A percentile compares a stretch with the other conserved stretches of the same genome.
phyloP scores from a whole-genome alignment of 2,797 vertebrate genomes.

The Gambusia yucatana region DNA sequence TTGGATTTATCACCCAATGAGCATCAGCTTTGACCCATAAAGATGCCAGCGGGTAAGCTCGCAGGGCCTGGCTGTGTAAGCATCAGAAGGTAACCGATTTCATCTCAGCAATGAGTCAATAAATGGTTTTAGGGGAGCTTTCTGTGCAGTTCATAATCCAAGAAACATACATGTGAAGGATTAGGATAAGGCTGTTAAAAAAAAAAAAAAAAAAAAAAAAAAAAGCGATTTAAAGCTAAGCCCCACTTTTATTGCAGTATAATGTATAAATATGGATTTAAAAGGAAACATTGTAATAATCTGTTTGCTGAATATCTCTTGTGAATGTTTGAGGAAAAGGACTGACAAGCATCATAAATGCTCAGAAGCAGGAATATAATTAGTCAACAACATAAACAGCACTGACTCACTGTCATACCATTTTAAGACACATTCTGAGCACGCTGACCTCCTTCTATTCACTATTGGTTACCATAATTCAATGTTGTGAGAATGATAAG shows the following conservation, averaged over 20 bases:
- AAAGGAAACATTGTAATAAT: neutral
- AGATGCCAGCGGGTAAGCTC: conserved; percentile 65
- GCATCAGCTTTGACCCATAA: conserved; percentile 84
- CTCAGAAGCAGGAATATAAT: conserved; percentile 54
- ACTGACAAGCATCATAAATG: conserved; percentile 32
- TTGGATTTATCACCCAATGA: conserved; percentile 76
- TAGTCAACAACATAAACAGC: conserved; percentile 53
- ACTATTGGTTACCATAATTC: conserved; percentile 69
- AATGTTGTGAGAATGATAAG: conserved; percentile 63
- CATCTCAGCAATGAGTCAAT: conserved; percentile 76
- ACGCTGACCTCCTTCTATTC: conserved; percentile 64
- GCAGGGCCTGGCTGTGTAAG: conserved; percentile 67
- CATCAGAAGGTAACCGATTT: conserved; percentile 74
- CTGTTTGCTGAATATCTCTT: neutral
- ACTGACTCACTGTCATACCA: conserved; percentile 33
- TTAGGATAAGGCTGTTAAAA: neutral
- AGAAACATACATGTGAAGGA: conserved; percentile 48
- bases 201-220: neutral
- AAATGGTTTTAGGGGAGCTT: conserved; percentile 60
- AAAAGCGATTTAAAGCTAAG: neutral
- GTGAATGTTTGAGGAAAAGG: conserved; percentile 20
- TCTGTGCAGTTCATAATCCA: conserved; percentile 45
- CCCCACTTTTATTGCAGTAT: neutral
- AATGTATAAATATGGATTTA: neutral
- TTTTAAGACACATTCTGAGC: conserved; percentile 41